Evolutionary conservation across 2,888 invertebrate species (phyloP), one percentile per base, ranked within the genome.

Genomic region (Archaeoteleia sp.): DNA sequence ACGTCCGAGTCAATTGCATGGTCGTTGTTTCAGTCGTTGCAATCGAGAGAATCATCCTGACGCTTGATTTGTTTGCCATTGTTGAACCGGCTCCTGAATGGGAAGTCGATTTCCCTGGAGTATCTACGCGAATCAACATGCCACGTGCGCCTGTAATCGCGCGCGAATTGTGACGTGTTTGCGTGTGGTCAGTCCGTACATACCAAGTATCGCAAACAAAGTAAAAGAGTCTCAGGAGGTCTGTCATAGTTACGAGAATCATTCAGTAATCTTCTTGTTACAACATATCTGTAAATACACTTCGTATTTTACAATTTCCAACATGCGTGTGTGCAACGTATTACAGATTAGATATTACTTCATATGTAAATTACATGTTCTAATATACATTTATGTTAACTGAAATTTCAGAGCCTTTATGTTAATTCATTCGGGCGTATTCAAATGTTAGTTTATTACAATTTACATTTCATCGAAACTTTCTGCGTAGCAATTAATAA

Each of bases 31-130:
- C 35, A 48, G 58, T 58, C 51, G 53, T 35, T 34, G 34, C 51
- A 67, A 60, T 60, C 43, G 17, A 20, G 43, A 54, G 53, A 63
- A 63, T 54, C 48, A 68, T 62, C 58, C 48, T 35, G 37, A 53
- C 48, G 54, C 43, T 62, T 57, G 62, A 63, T 68, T 62, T 67
- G 62, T 67, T 67, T 62, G 57, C 37, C 46, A 51, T 53, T 57
- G 58, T 67, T 48, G 35, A 67, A 67, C 42, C 46, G 25, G 46
- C 40, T 42, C 42, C 29, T 53, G 51, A 68, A 63, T 63, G 58
- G 62, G 42, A 63, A 53, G 51, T 62, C 54, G 58, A 68, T 68
- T 68, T 63, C 45, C 54, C 49, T 10, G 4, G 54, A 57, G 57
- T 60, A 55, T 37, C 30, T 54, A 23, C 25, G 54, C 37, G 43